These are phyloP conservation scores for Heliornis fulica DNA, from an alignment of 2,113 vertebrate species.

Conservation along the genomic window DNA sequence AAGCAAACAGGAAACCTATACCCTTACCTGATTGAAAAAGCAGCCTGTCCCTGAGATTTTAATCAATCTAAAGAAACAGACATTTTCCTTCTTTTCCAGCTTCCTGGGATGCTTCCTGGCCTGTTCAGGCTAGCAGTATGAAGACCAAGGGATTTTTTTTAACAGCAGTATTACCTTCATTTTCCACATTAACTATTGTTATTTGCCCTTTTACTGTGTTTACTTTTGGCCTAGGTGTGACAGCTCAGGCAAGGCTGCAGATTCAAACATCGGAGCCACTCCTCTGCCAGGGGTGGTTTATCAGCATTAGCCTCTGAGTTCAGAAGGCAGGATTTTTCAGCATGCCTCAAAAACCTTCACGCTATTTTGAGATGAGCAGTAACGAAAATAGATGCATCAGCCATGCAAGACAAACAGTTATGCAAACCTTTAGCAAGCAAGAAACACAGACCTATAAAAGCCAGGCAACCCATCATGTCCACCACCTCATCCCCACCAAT, in stretches of 20 bases:
- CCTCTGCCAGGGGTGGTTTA: not conserved
- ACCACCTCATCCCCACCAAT: not conserved
- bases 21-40: constrained; percentile 43
- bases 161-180: not conserved
- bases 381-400: not conserved
- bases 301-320: not conserved
- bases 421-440: not conserved
- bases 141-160: not conserved
- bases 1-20: constrained; percentile 52
- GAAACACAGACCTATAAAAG: not conserved
- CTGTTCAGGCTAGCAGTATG: not conserved
- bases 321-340: not conserved
- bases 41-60: not conserved
- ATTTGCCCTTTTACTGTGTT: not conserved
- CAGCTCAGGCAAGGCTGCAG: not conserved
- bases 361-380: not conserved
- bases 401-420: not conserved
- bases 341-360: not conserved
- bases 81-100: not conserved
- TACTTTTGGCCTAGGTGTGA: not conserved
- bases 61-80: not conserved
- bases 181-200: not conserved
- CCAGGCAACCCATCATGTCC: not conserved
- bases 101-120: constrained; percentile 39
- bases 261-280: not conserved